Percentiles rank a stretch among this genome's conserved stretches.
phyloP scores from a whole-genome alignment of 2,797 vertebrate genomes.

The Petrocephalus schoutedeni region DNA sequence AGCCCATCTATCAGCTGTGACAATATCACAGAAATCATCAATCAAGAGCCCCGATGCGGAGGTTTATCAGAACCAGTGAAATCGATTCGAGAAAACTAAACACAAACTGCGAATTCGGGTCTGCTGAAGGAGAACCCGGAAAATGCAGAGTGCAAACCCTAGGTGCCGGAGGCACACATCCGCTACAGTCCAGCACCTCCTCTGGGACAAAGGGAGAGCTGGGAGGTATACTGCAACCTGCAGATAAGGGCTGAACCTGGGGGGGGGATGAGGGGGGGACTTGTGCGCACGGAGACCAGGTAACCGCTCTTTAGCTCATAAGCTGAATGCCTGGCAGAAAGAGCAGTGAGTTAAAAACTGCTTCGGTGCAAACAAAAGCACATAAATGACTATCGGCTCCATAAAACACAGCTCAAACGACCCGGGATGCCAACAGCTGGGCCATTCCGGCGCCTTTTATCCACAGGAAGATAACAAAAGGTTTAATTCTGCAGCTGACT shows the following conservation, averaged over 20 bases:
- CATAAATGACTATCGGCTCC: not conserved
- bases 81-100: not conserved
- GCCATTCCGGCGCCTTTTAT: not conserved
- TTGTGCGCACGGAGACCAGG: not conserved
- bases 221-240: slow-evolving; percentile 48
- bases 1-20: not conserved
- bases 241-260: slow-evolving; percentile 50
- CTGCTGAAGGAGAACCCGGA: not conserved
- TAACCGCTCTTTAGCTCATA: not conserved
- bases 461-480: not conserved
- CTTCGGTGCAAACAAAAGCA: not conserved
- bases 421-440: too few species aligned
- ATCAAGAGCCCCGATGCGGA: not conserved
- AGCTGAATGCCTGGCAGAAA: not conserved
- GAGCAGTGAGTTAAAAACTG: not conserved
- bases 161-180: slow-evolving; percentile 22
- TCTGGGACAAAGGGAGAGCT: slow-evolving; percentile 39
- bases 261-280: slow-evolving; percentile 10
- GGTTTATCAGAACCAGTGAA: not conserved
- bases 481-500: not conserved
- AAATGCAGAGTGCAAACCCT: not conserved
- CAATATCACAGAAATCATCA: not conserved
- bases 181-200: slow-evolving; percentile 32
- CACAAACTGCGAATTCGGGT: not conserved
- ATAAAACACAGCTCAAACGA: not conserved